Base-by-base conservation (phyloP, 2,797 vertebrate genomes). In the Sebastolobus alascanus region DNA sequence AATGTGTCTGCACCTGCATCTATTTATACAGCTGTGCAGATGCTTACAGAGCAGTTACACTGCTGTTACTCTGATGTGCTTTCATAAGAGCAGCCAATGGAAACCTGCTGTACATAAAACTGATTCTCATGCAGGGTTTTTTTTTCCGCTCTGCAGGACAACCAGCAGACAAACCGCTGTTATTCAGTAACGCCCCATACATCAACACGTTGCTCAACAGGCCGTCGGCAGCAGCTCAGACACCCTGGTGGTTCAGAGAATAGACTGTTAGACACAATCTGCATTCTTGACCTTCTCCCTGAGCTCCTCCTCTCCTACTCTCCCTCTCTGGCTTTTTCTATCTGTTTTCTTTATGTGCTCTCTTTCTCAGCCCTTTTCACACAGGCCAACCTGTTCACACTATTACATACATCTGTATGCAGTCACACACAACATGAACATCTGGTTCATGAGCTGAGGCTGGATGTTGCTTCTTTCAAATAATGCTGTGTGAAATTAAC, bases 131-230 rank as follows among this genome's bases (percentile, higher is more conserved):
- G 65, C 0, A 1, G 16, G 0, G 1, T 50, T 50, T 1, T 43
- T 79, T 71, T 72, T 65, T 70, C 31, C 4, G 2, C 83, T 68
- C 82, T 46, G 80, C 75, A 76, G 81, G 84, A 73, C 10, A 61
- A 58, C 46, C 29, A 20, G 70, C 64, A 43, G 67, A 78, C 69
- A 50, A 56, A 35, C 77, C 16, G 14, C 68, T 73, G 65, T 69
- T 78, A 37, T 75, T 55, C 75, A 84, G 68, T n/a, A 61, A 82
- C 89, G 60, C 87, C 90, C 89, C 63, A 40, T 84, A 86, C 86
- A 82, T 90, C 87, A 90, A 91, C 87, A 93, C 6, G 22, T 55
- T 33, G 82, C 87, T 84, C 88, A 69, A 77, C 75, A 22, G 86
- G 84, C 67, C 67, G 8, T 40, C 54, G 11, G 83, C 86, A 87